A percentile compares a stretch with the other conserved stretches of the same genome.
Conservation (phyloP, 2,888 invertebrate genomes). For the Carpatolechia fugitivella region DNA sequence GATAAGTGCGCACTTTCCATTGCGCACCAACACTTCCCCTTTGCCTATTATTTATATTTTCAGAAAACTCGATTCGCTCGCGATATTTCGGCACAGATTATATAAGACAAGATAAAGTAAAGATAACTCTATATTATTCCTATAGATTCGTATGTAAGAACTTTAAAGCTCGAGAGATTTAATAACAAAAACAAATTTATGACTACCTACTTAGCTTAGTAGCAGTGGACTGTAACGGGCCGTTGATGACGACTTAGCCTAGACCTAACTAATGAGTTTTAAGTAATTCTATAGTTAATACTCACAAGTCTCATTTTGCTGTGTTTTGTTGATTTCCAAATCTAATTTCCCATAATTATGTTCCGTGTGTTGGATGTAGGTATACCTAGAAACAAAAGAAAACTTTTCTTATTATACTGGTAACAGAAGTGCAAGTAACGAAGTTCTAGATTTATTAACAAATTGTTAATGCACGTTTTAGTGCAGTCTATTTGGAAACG, state of each 20-base stretch:
- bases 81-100: conserved; percentile 1
- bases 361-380: conserved; percentile 38
- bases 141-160: conserved; percentile 12
- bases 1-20: conserved; percentile 74
- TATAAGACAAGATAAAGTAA: neutral
- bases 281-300: conserved; percentile 15
- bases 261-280: too few relatives aligned
- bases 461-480: too few relatives aligned
- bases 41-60: conserved; percentile 66
- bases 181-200: too few relatives aligned
- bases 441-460: neutral
- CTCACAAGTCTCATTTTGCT: conserved; percentile 73
- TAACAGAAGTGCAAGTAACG: conserved; percentile 1
- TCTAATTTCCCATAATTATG: conserved; percentile 41
- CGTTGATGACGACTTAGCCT: too few relatives aligned
- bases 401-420: conserved; percentile 1
- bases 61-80: conserved; percentile 16
- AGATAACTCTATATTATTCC: too few relatives aligned
- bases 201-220: too few relatives aligned
- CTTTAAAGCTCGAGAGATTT: too few relatives aligned
- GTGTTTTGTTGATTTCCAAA: conserved; percentile 32
- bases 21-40: conserved; percentile 70
- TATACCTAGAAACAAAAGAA: conserved; percentile 54
- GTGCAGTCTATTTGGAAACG: neutral
- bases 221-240: too few relatives aligned